Evolutionary conservation across 2,797 vertebrate genomes (phyloP).

Genomic region (Streptopelia turtur): DNA sequence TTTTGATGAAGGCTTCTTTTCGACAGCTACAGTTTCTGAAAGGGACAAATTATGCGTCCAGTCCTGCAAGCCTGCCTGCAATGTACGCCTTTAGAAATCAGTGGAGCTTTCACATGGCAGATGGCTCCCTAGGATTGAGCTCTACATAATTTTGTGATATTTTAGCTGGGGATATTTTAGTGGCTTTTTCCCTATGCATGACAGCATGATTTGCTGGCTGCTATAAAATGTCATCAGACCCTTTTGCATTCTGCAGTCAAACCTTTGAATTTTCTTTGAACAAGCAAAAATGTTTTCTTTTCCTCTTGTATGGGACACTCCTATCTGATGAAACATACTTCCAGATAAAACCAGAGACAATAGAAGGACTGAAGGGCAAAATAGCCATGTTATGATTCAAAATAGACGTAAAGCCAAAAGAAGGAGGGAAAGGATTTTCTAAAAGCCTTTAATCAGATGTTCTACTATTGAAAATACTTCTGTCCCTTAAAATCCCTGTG

Average conservation of each 20-base stretch:
- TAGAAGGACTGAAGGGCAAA: neutral
- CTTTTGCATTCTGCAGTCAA: conserved; percentile 38
- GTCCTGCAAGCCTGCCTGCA: conserved; percentile 51
- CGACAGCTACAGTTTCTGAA: conserved; percentile 33
- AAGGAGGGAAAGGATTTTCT: neutral
- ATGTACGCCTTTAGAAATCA: conserved; percentile 42
- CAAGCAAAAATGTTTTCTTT: neutral
- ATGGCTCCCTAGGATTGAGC: conserved; percentile 58
- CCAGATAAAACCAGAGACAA: neutral
- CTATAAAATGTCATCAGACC: conserved; percentile 62
- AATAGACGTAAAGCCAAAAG: neutral
- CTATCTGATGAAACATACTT: neutral
- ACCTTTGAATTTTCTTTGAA: neutral
- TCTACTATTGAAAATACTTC: neutral
- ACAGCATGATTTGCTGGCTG: conserved; percentile 60
- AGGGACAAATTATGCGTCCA: conserved; percentile 60
- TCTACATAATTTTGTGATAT: conserved; percentile 59
- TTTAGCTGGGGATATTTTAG: conserved; percentile 68
- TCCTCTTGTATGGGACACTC: neutral
- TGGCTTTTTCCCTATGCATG: conserved; percentile 63
- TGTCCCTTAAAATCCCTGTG: neutral
- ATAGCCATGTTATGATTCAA: neutral
- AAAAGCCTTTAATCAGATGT: neutral
- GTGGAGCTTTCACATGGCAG: conserved; percentile 67
- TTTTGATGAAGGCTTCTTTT: conserved; percentile 17